These are phyloP conservation scores for Poecile atricapillus DNA, from an alignment of 2,113 vertebrate species.

Conservation along the genomic window DNA sequence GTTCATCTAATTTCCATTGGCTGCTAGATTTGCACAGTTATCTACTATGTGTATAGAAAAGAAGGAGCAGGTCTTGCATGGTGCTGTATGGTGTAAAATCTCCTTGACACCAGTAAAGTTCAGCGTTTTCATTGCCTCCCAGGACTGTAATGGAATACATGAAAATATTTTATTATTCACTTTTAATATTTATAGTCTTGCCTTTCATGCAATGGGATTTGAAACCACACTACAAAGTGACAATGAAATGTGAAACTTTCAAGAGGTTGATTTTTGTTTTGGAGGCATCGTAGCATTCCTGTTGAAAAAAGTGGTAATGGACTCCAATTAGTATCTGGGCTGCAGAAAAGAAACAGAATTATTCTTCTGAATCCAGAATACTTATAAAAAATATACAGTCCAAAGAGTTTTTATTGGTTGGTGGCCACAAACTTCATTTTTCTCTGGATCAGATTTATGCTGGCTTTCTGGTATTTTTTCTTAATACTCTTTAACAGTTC, in stretches of 20 bases:
- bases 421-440: neutral
- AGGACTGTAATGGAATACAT: neutral
- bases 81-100: neutral
- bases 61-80: neutral
- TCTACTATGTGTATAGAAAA: neutral
- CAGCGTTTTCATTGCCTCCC: neutral
- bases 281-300: neutral
- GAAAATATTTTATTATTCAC: neutral
- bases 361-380: neutral
- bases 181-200: slow-evolving; percentile 27
- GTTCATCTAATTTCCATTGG: neutral
- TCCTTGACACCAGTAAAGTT: neutral
- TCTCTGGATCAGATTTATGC: neutral
- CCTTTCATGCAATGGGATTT: neutral
- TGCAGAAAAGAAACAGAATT: neutral
- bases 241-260: neutral
- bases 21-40: neutral
- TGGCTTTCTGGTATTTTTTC: neutral
- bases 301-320: neutral
- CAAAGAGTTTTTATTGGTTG: slow-evolving; percentile 32
- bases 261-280: neutral
- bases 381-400: neutral
- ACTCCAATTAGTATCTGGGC: neutral
- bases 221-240: neutral
- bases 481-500: neutral